Base-by-base conservation (phyloP, 2,797 vertebrate genomes). In the Chaetodon trifasciatus region DNA sequence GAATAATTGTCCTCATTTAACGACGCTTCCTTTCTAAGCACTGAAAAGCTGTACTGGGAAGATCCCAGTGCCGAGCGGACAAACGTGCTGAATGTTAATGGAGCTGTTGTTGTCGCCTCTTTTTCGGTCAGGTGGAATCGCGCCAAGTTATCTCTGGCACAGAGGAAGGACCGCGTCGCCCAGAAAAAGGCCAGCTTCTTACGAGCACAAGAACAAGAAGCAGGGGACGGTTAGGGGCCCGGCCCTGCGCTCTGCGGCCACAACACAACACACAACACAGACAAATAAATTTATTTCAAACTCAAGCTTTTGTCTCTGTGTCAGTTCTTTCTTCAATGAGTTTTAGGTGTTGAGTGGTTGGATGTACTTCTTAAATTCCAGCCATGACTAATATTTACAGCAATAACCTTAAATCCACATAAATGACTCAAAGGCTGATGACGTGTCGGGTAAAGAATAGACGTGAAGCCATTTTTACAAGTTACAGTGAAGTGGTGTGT, bases 141-240 rank as follows among this genome's bases (percentile, higher is more conserved):
- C 85, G 96, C 98, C 93, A 99, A 99, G 94, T 94, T 99, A 88
- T 99, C 98, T 35, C 96, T 98, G 32, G 97, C 96, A 67, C 98
- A 99, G 95, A 98, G 97, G 91, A 99, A 98, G 93, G 96, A 99
- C 79, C 97, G 98, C 70, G 96, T 99, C 91, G 98, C 98, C 87
- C 98, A 99, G 95, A 99, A 99, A 95, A 99, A 99, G 91, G 98
- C 97, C 90, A 99, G 98, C 93, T 99, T 97, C 93, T 96, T 99
- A 93, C 95, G 98, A 93, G 98, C 98, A 79, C 98, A 99, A 93
- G 96, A 97, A 71, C 96, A 95, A 65, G 96, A 96, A 89, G 96
- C 69, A 39, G 95, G 95, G 61, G 98, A 99, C 47, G 97, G 97
- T 88, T 99, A 97, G 96, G 88, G 73, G 55, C 86, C 1, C 47